phyloP scores from a whole-genome alignment of 2,113 vertebrate species.

The Indicator indicator region DNA sequence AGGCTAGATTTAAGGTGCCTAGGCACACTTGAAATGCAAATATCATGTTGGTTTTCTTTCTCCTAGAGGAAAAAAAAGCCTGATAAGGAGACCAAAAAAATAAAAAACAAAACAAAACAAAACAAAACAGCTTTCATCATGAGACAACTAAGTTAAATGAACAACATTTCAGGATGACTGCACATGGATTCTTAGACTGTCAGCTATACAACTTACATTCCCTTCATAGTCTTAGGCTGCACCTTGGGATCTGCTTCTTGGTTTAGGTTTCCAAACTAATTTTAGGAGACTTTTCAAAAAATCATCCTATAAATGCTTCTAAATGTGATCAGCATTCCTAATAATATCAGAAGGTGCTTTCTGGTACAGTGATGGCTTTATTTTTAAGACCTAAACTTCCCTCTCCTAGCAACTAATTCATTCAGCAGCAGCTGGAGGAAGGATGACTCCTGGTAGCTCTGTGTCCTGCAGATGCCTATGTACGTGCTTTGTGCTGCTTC shows the following conservation, averaged over 20 bases:
- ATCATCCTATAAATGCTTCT: not conserved
- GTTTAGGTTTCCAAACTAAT: not conserved
- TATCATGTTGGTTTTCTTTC: not conserved
- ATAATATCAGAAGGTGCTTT: not conserved
- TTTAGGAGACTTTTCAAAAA: not conserved
- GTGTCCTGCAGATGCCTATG: not conserved
- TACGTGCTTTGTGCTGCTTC: not conserved
- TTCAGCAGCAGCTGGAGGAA: not conserved
- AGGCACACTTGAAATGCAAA: not conserved
- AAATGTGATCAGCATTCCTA: not conserved
- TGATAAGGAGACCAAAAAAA: not conserved
- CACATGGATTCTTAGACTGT: not conserved
- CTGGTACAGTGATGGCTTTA: not conserved
- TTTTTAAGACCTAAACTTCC: not conserved
- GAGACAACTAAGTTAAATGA: slow-evolving; percentile 19
- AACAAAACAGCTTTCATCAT: not conserved
- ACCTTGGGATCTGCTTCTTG: not conserved
- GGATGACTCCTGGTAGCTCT: not conserved
- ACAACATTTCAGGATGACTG: slow-evolving; percentile 29
- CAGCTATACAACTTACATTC: not conserved
- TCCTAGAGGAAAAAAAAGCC: not conserved
- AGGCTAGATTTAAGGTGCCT: not conserved
- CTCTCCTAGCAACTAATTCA: not conserved
- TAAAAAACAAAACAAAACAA: not conserved
- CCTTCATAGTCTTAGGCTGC: not conserved